These are phyloP conservation scores for Nasonia giraulti DNA, from an alignment of 1,140 invertebrate species.

Conservation along the genomic window DNA sequence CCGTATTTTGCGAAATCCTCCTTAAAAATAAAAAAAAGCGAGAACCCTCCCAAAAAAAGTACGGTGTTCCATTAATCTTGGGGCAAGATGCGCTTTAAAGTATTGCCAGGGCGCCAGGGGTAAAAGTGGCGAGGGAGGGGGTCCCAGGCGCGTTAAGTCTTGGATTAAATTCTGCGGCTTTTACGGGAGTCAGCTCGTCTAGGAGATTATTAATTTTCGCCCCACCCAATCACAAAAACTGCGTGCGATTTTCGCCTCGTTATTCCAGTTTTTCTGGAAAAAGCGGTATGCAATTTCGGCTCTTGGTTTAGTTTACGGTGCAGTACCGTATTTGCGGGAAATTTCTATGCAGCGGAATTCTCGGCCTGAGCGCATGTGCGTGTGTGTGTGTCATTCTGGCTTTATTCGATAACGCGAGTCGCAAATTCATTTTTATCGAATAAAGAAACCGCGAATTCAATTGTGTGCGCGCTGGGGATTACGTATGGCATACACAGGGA, in stretches of 20 bases:
- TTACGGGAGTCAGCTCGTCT: background rate
- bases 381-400: background rate
- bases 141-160: background rate
- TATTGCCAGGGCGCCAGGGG: background rate
- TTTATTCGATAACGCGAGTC: conserved; percentile 32
- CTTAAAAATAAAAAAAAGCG: background rate
- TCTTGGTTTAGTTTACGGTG: background rate
- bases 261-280: background rate
- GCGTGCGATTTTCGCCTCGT: background rate
- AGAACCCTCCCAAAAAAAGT: background rate
- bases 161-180: conserved; percentile 25
- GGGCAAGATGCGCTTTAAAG: background rate
- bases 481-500: no score
- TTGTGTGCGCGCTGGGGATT: background rate
- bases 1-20: background rate
- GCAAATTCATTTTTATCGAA: conserved; percentile 30
- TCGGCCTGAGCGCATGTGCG: background rate
- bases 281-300: background rate
- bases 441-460: conserved; percentile 9
- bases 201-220: conserved; percentile 30
- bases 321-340: background rate
- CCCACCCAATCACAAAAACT: background rate
- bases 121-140: background rate
- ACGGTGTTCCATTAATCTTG: background rate
- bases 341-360: background rate